Evolutionary conservation across 1,140 invertebrate genomes (phyloP).

Genomic region (Asobara japonica): DNA sequence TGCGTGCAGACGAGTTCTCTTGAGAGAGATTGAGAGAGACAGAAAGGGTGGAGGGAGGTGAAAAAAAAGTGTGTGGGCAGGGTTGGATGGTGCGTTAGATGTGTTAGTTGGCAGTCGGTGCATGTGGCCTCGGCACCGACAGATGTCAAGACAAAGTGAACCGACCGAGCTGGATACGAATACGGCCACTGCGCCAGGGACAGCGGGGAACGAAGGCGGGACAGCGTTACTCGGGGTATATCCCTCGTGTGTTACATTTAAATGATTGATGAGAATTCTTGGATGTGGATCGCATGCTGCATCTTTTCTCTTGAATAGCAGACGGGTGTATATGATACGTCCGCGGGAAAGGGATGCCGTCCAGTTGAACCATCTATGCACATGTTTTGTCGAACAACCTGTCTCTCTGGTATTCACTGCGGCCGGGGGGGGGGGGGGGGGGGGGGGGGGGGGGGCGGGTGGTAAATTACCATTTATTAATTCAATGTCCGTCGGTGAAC

Average conservation of each 20-base stretch:
- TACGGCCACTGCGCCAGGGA: constrained; percentile 24
- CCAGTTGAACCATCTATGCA: neutral
- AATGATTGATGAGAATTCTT: constrained; percentile 64
- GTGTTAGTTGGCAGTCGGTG: neutral
- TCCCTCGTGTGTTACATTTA: constrained; percentile 56
- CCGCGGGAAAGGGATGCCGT: neutral
- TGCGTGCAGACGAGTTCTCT: constrained; percentile 12
- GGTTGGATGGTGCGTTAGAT: neutral
- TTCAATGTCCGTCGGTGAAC: too few species aligned
- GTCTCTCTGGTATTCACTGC: neutral
- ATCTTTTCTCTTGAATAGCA: constrained; percentile 18
- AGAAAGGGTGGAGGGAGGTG: neutral
- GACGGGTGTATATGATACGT: constrained; percentile 14
- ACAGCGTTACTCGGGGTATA: constrained; percentile 20
- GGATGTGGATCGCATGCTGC: constrained; percentile 56
- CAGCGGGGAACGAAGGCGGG: neutral
- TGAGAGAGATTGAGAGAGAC: neutral
- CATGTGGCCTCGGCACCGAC: constrained; percentile 42
- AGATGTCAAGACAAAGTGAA: constrained; percentile 63
- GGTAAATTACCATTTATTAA: too few species aligned
- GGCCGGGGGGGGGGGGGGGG: too few species aligned
- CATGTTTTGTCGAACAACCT: constrained; percentile 2
- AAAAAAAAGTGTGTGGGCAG: neutral
- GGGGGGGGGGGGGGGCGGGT: too few species aligned
- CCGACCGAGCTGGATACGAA: constrained; percentile 43